Conservation (phyloP, 92 coral and sea anemone genomes). For the Heteractis magnifica region DNA sequence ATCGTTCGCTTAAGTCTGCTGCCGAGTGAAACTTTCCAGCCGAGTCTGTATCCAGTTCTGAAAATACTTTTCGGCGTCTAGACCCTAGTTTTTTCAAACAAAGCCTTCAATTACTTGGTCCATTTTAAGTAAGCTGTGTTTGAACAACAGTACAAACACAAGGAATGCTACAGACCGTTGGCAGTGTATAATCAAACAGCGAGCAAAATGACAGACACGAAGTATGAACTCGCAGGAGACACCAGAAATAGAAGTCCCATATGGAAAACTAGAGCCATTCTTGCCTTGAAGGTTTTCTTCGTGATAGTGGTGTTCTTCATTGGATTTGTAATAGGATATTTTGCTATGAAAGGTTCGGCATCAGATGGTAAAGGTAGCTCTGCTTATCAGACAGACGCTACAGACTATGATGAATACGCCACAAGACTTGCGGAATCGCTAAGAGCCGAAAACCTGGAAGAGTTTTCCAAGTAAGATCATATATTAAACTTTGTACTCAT, state of each 20-base stretch:
- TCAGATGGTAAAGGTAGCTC: not conserved
- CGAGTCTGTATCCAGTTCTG: too few relatives aligned
- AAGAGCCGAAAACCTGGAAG: constrained; percentile 53
- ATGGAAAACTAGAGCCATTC: constrained; percentile 1
- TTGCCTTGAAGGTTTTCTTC: constrained; percentile 42
- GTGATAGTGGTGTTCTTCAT: constrained; percentile 48
- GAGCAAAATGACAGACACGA: not conserved
- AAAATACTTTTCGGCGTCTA: too few relatives aligned
- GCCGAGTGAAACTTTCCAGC: too few relatives aligned
- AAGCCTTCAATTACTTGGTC: too few relatives aligned
- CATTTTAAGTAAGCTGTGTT: not conserved
- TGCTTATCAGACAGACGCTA: not conserved
- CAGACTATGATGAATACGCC: constrained; percentile 30
- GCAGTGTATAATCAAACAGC: too few relatives aligned
- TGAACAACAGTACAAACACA: not conserved
- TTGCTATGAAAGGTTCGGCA: constrained; percentile 28
- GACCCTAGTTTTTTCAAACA: too few relatives aligned
- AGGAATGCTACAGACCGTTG: too few relatives aligned
- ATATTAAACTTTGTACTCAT: too few relatives aligned
- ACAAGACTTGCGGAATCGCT: constrained; percentile 41
- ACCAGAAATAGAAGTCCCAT: not conserved
- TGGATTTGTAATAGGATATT: constrained; percentile 69
- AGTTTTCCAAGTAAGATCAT: constrained; percentile 56
- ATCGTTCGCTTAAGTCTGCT: too few relatives aligned
- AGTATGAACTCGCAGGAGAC: not conserved